A percentile compares a stretch with the other conserved stretches of the same genome.
These are phyloP conservation scores for Eleginops maclovinus DNA, from an alignment of 2,113 vertebrate species.

Conservation along the genomic window DNA sequence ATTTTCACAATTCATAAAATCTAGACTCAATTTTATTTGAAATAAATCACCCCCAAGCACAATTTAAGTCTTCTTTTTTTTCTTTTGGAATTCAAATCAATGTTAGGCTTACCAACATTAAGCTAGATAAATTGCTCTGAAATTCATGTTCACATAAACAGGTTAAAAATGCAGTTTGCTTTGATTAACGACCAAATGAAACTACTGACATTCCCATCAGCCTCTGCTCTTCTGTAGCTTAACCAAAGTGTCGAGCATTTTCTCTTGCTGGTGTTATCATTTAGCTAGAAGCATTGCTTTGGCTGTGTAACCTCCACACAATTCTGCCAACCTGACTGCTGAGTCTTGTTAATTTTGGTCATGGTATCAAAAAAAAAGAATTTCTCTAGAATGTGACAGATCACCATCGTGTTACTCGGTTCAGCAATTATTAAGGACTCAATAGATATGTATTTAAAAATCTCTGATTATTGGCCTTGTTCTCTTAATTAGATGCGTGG, in stretches of 20 bases:
- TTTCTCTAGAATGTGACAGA: no score
- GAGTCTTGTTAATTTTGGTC: background rate
- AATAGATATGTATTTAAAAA: no score
- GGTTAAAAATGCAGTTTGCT: background rate
- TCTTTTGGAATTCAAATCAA: conserved; percentile 21
- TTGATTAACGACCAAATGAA: background rate
- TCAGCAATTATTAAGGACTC: no score
- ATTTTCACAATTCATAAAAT: conserved; percentile 60
- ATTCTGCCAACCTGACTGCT: background rate
- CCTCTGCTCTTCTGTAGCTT: background rate
- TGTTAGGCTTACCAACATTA: background rate
- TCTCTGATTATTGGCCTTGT: no score
- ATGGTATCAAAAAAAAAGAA: background rate
- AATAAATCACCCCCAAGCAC: conserved; percentile 27
- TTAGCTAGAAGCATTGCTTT: background rate
- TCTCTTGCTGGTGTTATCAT: background rate
- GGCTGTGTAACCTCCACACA: background rate
- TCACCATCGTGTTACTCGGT: no score
- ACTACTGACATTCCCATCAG: background rate
- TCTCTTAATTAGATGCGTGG: background rate
- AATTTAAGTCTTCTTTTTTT: background rate
- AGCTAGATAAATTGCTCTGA: background rate
- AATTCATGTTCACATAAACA: background rate
- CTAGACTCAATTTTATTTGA: conserved; percentile 40
- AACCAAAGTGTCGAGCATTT: background rate